Evolutionary conservation across 2,113 vertebrate species (phyloP).

Genomic region (Leptobrachium leishanense): DNA sequence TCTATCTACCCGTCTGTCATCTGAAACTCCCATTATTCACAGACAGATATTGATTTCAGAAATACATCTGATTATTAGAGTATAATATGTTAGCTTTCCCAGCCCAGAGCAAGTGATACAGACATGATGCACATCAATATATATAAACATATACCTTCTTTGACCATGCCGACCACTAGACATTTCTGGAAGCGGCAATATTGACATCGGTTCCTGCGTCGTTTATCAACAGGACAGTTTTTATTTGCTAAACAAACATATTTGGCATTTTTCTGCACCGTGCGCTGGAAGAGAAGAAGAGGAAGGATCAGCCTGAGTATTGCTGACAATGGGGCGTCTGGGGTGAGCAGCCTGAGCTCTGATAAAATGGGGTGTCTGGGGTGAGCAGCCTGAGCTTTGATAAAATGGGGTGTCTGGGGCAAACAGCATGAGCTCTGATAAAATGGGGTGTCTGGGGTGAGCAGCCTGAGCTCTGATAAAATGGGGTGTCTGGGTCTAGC

Average conservation of each 20-base stretch:
- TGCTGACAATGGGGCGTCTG: constrained; percentile 35
- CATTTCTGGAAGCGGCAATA: constrained; percentile 97
- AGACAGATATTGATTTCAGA: too few relatives aligned
- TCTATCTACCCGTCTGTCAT: background rate
- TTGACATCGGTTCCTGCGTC: constrained; percentile 91
- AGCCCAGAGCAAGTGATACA: background rate
- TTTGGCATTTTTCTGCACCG: constrained; percentile 98
- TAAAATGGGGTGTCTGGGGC: too few relatives aligned
- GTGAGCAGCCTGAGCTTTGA: too few relatives aligned
- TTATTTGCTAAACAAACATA: constrained; percentile 98
- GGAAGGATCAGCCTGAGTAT: constrained; percentile 50
- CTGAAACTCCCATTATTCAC: too few relatives aligned
- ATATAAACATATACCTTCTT: constrained; percentile 81
- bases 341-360: background rate
- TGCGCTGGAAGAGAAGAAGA: constrained; percentile 75
- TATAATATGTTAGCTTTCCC: too few relatives aligned
- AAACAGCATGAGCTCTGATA: too few relatives aligned
- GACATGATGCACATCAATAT: background rate
- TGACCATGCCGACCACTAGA: constrained; percentile 96
- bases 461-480: too few relatives aligned
- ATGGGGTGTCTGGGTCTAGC: too few relatives aligned
- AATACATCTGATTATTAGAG: too few relatives aligned
- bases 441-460: too few relatives aligned
- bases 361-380: too few relatives aligned
- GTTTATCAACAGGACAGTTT: constrained; percentile 96